Percentiles rank a stretch among this genome's conserved stretches.
Evolutionary conservation across 2,888 invertebrate genomes (phyloP).

Genomic region (Cantharis rufa): DNA sequence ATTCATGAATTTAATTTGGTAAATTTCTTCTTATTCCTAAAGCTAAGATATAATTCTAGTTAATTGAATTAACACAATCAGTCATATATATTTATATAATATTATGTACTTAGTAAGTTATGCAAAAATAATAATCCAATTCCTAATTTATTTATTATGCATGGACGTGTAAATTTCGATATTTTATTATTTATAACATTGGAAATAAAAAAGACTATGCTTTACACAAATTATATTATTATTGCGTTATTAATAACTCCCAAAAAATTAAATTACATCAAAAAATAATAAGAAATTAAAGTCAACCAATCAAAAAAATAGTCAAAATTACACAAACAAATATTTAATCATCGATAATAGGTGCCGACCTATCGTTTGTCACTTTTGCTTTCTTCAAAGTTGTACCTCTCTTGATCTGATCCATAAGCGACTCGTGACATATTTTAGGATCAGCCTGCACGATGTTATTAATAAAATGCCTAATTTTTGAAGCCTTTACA

Average conservation of each 20-base stretch:
- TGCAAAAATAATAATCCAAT: constrained; percentile 34
- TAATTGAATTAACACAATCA: constrained; percentile 31
- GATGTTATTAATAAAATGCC: constrained; percentile 74
- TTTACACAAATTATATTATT: neutral
- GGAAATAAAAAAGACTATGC: neutral
- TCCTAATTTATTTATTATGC: constrained; percentile 28
- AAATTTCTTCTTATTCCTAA: constrained; percentile 9
- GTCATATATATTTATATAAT: constrained; percentile 24
- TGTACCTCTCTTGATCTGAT: constrained; percentile 88
- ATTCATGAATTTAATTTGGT: constrained; percentile 1
- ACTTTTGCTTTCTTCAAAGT: constrained; percentile 76
- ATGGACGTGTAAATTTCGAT: constrained; percentile 28
- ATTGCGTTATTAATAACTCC: neutral
- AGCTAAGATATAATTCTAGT: constrained; percentile 26
- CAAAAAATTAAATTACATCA: neutral
- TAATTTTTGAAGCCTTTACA: constrained; percentile 66
- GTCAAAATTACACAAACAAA: neutral
- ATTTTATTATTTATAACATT: neutral
- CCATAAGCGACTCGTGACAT: constrained; percentile 89
- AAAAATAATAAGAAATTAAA: neutral
- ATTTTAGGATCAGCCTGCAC: constrained; percentile 78
- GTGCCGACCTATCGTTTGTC: constrained; percentile 84
- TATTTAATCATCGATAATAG: constrained; percentile 64
- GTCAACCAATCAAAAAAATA: neutral
- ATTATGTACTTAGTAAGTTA: constrained; percentile 19